Conservation (phyloP, 2,888 invertebrate genomes). For the Apodemia hepburni region DNA sequence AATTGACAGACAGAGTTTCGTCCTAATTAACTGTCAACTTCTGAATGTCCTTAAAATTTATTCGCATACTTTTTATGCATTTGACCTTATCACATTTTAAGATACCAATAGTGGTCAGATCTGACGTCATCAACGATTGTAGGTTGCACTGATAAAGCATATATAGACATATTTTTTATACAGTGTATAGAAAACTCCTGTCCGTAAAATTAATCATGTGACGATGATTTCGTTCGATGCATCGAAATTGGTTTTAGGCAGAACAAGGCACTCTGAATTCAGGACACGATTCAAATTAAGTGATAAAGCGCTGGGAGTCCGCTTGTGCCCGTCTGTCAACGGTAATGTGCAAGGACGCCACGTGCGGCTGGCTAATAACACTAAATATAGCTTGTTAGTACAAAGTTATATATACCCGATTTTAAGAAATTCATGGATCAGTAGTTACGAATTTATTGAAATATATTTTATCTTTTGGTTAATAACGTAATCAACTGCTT, state of each 20-base stretch:
- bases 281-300: slow-evolving; percentile 72
- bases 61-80: too few relatives aligned
- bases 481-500: too few relatives aligned
- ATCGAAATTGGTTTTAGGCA: slow-evolving; percentile 35
- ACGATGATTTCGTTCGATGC: slow-evolving; percentile 36
- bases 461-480: too few relatives aligned
- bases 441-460: too few relatives aligned
- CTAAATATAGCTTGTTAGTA: slow-evolving; percentile 7
- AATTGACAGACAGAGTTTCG: too few relatives aligned
- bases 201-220: slow-evolving; percentile 33
- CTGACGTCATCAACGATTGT: too few relatives aligned
- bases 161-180: neutral
- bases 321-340: slow-evolving; percentile 55
- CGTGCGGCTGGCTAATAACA: slow-evolving; percentile 2
- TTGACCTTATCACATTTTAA: too few relatives aligned
- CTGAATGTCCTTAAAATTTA: too few relatives aligned
- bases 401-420: neutral
- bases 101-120: too few relatives aligned
- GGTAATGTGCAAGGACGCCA: slow-evolving; percentile 12
- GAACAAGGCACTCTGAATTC: slow-evolving; percentile 45
- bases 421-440: neutral
- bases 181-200: neutral
- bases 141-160: too few relatives aligned
- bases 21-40: too few relatives aligned
- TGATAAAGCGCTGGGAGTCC: slow-evolving; percentile 63